These are phyloP conservation scores for Myripristis murdjan DNA, from an alignment of 2,797 vertebrate genomes.

Conservation along the genomic window DNA sequence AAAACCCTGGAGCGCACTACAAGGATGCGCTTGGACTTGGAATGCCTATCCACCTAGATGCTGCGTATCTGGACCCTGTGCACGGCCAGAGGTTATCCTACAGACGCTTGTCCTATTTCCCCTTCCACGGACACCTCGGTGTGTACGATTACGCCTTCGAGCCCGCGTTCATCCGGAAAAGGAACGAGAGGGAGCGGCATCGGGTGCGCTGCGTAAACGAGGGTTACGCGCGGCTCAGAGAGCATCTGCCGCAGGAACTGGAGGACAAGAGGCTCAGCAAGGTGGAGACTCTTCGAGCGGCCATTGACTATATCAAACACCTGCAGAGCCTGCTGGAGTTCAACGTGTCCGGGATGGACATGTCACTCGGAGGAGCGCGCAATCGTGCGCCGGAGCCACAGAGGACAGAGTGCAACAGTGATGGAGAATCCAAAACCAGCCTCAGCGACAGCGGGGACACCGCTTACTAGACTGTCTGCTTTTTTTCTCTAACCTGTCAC, in stretches of 20 bases:
- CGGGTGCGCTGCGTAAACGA: constrained; percentile 97
- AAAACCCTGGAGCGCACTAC: constrained; percentile 64
- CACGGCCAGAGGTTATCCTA: constrained; percentile 58
- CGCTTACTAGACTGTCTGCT: constrained; percentile 18
- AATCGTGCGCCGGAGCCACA: constrained; percentile 35
- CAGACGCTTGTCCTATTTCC: constrained; percentile 59
- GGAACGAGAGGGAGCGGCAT: constrained; percentile 94
- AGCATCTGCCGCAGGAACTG: constrained; percentile 91
- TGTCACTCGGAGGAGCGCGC: constrained; percentile 45
- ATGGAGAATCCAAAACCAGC: constrained; percentile 74
- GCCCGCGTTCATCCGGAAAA: constrained; percentile 92
- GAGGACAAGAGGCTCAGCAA: constrained; percentile 93
- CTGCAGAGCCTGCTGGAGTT: constrained; percentile 90
- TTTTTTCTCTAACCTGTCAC: constrained; percentile 2
- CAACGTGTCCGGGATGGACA: constrained; percentile 67
- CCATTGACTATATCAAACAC: constrained; percentile 93
- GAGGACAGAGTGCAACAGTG: constrained; percentile 69
- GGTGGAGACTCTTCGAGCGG: constrained; percentile 94
- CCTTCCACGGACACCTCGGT: constrained; percentile 60
- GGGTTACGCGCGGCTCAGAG: constrained; percentile 92
- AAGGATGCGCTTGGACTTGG: constrained; percentile 76
- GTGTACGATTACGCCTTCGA: constrained; percentile 88
- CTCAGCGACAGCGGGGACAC: constrained; percentile 60
- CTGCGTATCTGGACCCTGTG: constrained; percentile 79
- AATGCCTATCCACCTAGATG: constrained; percentile 80